A percentile compares a stretch with the other conserved stretches of the same genome.
Conservation (phyloP, 2,797 vertebrate species). For the Bradypodion pumilum region DNA sequence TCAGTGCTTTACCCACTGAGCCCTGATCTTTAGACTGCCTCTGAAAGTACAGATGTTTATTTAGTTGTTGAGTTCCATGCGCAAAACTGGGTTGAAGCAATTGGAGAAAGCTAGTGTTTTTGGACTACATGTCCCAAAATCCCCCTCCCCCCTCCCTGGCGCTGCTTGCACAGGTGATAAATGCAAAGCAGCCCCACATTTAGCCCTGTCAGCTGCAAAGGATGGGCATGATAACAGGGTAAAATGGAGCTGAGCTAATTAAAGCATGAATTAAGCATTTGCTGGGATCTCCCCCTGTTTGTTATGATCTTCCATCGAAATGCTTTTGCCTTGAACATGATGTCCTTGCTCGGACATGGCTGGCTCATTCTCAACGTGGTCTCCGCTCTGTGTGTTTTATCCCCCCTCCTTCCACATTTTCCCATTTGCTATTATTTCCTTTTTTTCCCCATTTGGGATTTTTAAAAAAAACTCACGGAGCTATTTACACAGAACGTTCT, state of each 20-base stretch:
- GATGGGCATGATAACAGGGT: neutral
- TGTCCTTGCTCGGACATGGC: neutral
- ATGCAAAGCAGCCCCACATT: neutral
- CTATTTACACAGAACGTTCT: too few species aligned
- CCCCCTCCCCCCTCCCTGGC: neutral
- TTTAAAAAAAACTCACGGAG: too few species aligned
- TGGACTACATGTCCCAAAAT: neutral
- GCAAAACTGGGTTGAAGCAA: too few species aligned
- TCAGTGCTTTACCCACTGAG: too few species aligned
- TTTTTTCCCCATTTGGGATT: too few species aligned
- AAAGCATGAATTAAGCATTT: neutral
- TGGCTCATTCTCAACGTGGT: neutral
- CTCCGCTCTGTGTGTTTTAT: neutral
- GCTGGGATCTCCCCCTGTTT: neutral
- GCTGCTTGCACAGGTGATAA: neutral
- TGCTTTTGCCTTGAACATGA: neutral
- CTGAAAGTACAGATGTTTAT: too few species aligned
- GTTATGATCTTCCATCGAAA: neutral
- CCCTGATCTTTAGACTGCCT: too few species aligned
- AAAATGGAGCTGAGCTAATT: neutral
- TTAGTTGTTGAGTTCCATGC: too few species aligned
- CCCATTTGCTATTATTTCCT: too few species aligned
- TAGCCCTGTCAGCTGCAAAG: neutral
- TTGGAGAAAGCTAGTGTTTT: neutral
- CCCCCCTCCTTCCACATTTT: too few species aligned